Percentiles rank a stretch among this genome's conserved stretches.
phyloP scores from a whole-genome alignment of 2,797 vertebrate species.

The Neomorphus geoffroyi region DNA sequence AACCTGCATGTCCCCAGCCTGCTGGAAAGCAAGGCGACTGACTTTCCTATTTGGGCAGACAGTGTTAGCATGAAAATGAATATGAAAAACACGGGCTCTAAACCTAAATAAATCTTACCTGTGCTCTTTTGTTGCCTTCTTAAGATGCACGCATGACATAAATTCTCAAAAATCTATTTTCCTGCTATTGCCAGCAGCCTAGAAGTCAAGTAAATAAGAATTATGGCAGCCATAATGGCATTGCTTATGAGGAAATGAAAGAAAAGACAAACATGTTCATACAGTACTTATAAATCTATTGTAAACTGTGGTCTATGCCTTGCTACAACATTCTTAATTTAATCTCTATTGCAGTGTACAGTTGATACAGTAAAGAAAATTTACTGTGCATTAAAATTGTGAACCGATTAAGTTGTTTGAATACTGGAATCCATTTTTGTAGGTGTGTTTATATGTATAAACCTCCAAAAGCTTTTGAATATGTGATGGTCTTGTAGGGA shows the following conservation, averaged over 20 bases:
- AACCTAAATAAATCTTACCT: constrained; percentile 69
- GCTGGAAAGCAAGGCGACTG: neutral
- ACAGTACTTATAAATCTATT: constrained; percentile 73
- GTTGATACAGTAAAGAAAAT: constrained; percentile 46
- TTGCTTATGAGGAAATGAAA: constrained; percentile 75
- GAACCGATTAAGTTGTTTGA: neutral
- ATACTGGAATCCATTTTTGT: neutral
- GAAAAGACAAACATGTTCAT: constrained; percentile 73
- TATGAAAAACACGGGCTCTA: constrained; percentile 20
- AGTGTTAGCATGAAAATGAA: constrained; percentile 1
- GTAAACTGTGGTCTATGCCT: constrained; percentile 35
- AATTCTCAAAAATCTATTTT: constrained; percentile 82
- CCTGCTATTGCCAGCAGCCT: constrained; percentile 76
- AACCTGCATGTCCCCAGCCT: neutral
- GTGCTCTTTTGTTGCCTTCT: constrained; percentile 54
- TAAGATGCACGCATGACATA: constrained; percentile 74
- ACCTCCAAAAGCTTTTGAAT: neutral
- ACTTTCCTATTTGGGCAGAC: neutral
- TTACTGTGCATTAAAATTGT: neutral
- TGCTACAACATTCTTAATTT: constrained; percentile 29
- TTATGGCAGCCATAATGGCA: constrained; percentile 76
- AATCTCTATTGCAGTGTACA: constrained; percentile 1
- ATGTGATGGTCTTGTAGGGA: neutral
- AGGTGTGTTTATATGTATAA: neutral
- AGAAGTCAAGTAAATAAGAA: constrained; percentile 77